Evolutionary conservation across 2,113 vertebrate genomes (phyloP).

Genomic region (Phaethon lepturus): DNA sequence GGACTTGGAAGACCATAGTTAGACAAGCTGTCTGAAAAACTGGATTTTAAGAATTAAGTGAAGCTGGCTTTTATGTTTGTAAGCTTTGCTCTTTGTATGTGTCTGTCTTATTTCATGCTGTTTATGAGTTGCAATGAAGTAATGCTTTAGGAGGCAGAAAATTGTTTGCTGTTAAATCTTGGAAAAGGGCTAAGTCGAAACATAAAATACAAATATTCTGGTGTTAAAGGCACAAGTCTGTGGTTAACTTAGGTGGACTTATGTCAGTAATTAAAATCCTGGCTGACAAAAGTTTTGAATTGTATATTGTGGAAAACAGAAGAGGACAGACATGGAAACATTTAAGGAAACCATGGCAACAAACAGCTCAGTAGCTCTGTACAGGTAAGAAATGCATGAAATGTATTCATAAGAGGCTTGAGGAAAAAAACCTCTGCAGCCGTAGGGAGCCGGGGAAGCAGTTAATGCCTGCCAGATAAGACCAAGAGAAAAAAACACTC

Average conservation of each 20-base stretch:
- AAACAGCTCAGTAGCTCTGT: not conserved
- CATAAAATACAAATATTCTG: not conserved
- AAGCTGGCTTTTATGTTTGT: not conserved
- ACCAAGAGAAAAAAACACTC: not conserved
- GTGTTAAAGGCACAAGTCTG: not conserved
- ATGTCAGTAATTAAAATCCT: not conserved
- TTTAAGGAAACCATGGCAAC: slow-evolving; percentile 44
- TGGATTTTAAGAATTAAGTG: not conserved
- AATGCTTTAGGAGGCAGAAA: not conserved
- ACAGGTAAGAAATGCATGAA: slow-evolving; percentile 17
- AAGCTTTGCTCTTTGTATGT: not conserved
- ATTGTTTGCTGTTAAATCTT: not conserved
- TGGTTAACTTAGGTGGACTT: not conserved
- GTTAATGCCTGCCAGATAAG: not conserved
- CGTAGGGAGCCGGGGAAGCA: not conserved
- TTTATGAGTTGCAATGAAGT: not conserved
- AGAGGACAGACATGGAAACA: not conserved
- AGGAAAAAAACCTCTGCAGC: not conserved
- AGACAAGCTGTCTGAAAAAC: not conserved
- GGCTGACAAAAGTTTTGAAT: not conserved
- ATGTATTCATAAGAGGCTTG: not conserved
- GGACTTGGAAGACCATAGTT: not conserved
- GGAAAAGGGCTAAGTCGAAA: not conserved
- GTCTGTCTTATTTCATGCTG: not conserved
- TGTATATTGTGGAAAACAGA: not conserved